Percentiles rank a stretch among this genome's conserved stretches.
phyloP scores from a whole-genome alignment of 2,797 vertebrate genomes.

The Gorsachius magnificus region DNA sequence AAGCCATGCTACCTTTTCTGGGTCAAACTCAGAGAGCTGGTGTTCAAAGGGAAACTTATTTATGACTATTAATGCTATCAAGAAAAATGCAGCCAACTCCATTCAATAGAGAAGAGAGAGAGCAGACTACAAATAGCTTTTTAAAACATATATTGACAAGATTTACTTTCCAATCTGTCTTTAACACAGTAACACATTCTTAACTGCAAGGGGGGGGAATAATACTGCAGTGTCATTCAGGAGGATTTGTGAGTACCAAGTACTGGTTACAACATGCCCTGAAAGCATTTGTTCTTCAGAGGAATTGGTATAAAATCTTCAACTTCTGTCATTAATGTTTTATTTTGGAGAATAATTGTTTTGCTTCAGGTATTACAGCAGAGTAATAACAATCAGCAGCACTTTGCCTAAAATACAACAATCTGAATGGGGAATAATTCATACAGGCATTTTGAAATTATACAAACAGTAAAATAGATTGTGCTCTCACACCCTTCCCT shows the following conservation, averaged over 20 bases:
- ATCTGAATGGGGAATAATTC: not conserved
- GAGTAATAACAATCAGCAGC: not conserved
- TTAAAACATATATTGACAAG: not conserved
- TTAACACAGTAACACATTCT: not conserved
- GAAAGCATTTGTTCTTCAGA: constrained; percentile 4
- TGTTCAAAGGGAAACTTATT: not conserved
- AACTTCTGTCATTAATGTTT: not conserved
- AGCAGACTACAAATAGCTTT: not conserved
- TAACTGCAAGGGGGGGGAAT: not conserved
- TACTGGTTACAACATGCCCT: not conserved
- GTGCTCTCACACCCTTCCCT: not conserved
- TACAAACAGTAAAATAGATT: not conserved
- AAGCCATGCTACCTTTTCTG: not conserved
- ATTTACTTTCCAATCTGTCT: not conserved
- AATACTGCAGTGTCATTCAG: not conserved
- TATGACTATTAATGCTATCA: not conserved
- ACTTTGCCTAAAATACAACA: not conserved
- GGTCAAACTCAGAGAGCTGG: not conserved
- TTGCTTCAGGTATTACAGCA: not conserved
- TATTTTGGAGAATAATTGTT: not conserved
- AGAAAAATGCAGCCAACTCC: not conserved
- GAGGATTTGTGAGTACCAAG: not conserved
- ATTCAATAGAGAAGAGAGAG: not conserved
- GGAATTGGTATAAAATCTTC: not conserved
- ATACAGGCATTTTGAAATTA: not conserved